These are phyloP conservation scores for Mirza zaza DNA, from an alignment of 2,113 vertebrate genomes.

Conservation along the genomic window DNA sequence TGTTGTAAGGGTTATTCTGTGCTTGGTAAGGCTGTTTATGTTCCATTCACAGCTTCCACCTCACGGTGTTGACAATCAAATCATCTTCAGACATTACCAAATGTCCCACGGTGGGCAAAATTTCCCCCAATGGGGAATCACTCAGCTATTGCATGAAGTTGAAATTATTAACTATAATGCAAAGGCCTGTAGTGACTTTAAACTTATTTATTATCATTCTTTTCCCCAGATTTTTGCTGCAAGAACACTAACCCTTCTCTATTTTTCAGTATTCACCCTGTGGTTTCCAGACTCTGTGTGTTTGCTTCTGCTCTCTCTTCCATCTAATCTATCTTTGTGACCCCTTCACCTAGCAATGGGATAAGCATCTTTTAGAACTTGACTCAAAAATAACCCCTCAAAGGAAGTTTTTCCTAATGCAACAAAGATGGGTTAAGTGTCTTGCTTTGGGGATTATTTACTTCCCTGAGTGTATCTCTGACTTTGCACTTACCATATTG, in stretches of 20 bases:
- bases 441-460: background rate
- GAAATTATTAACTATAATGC: background rate
- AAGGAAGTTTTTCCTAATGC: background rate
- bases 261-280: background rate
- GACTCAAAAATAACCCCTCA: background rate
- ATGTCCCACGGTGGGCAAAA: background rate
- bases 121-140: accelerated
- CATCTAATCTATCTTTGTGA: background rate
- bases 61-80: background rate
- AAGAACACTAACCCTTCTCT: background rate
- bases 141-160: background rate
- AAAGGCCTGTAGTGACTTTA: background rate
- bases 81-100: background rate
- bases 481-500: background rate
- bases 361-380: background rate
- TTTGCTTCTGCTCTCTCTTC: background rate
- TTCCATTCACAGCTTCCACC: accelerated
- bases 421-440: background rate
- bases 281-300: background rate
- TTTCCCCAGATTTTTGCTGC: background rate
- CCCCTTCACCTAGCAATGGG: background rate
- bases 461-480: background rate
- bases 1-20: background rate
- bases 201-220: background rate
- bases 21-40: background rate